Base-by-base conservation (phyloP, 2,888 invertebrate genomes). In the Adelphocoris suturalis region DNA sequence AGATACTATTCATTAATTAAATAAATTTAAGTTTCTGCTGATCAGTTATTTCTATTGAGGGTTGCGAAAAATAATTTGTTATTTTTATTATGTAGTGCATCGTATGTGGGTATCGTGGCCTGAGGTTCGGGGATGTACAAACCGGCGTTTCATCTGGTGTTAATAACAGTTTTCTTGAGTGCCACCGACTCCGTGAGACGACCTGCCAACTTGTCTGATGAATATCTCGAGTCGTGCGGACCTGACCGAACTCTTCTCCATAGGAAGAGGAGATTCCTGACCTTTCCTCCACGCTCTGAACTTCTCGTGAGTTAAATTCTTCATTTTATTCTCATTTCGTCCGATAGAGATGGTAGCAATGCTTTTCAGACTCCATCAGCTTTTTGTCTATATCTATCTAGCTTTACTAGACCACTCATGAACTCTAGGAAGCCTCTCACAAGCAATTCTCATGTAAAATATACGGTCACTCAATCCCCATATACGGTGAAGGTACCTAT, bases 271-370 rank as follows among this genome's bases (percentile, higher is more conserved):
- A 57, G 91, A 0, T 91, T 90, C 47, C 48, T 91, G 57, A 89
- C 89, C 68, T 91, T 91, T 68, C 90, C 91, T 13, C 85, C 87
- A 16, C 90, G 90, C 55, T 89, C 91, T 2, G 87, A 90, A 80
- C 23, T 91, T 23, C 88, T 89, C 55, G 91, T 91, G 90, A 90
- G 90, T 84, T 52, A 23, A 47, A 46, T 16, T 82, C 16, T 78
- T 78, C 75, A 16, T 9, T 82, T 46, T 37, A 16, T 46, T 11
- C 0, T 75, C 13, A 16, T 27, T 19, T 75, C 75, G 75, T 75
- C 19, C 28, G 23, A 19, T n/a, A 75, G 75, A 75, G 12, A 7
- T 37, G 37, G 37, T 37, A 37, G 37, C 37, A 37, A 7, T 37
- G 37, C 3, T 7, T 37, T 7, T 57, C 57, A 2, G 19, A n/a